phyloP scores from a whole-genome alignment of 2,113 vertebrate genomes.

The Larimichthys polyactis region DNA sequence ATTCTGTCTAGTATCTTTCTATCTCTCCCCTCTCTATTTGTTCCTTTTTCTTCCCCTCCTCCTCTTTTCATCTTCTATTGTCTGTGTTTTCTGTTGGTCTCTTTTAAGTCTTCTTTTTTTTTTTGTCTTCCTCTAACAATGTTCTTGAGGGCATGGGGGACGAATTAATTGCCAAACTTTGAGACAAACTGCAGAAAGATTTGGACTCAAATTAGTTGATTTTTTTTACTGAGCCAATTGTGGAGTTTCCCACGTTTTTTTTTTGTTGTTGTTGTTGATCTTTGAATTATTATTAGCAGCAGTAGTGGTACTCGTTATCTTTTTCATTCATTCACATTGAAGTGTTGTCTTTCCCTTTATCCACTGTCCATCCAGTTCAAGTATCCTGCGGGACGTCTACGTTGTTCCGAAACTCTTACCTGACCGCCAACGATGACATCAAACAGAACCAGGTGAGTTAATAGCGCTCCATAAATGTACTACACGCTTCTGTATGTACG shows the following conservation, averaged over 20 bases:
- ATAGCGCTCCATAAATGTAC: not conserved
- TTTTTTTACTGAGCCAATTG: not conserved
- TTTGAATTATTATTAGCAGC: not conserved
- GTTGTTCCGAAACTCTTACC: constrained; percentile 96
- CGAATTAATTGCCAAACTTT: constrained; percentile 33
- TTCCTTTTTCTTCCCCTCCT: not conserved
- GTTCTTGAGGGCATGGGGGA: not conserved
- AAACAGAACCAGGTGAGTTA: constrained; percentile 95
- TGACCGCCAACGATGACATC: constrained; percentile 93
- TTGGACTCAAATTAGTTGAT: constrained; percentile 23
- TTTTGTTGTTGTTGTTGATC: constrained; percentile 11
- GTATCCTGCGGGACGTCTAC: constrained; percentile 94
- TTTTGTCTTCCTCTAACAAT: not conserved
- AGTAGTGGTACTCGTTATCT: not conserved
- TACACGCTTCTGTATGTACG: not conserved
- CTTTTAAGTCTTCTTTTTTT: not conserved
- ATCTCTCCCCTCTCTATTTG: not conserved
- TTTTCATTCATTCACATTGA: constrained; percentile 1
- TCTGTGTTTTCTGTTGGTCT: not conserved
- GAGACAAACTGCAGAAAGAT: constrained; percentile 8
- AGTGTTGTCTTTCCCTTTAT: not conserved
- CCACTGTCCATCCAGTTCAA: constrained; percentile 83
- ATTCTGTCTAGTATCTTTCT: not conserved
- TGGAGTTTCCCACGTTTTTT: constrained; percentile 1
- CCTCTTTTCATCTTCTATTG: not conserved